Evolutionary conservation across 2,113 vertebrate species (phyloP).

Genomic region (Triplophysa rosa): DNA sequence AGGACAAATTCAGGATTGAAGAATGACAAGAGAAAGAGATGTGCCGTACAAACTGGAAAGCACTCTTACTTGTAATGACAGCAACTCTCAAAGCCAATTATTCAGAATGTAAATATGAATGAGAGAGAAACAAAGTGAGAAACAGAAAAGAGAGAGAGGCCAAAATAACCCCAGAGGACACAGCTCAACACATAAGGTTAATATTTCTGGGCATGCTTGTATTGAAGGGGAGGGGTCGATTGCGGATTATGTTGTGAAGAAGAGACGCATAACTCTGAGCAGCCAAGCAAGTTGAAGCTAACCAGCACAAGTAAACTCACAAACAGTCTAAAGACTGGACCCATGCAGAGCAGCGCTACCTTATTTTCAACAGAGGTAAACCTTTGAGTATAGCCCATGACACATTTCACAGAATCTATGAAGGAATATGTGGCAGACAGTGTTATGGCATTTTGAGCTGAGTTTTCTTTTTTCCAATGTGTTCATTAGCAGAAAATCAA

Average conservation of each 20-base stretch:
- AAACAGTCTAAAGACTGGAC: slow-evolving; percentile 78
- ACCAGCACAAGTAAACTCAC: slow-evolving; percentile 83
- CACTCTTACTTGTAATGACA: slow-evolving; percentile 50
- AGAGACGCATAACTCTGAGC: slow-evolving; percentile 67
- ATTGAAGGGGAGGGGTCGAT: slow-evolving; percentile 73
- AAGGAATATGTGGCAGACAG: slow-evolving; percentile 73
- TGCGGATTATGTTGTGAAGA: slow-evolving; percentile 78
- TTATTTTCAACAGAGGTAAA: slow-evolving; percentile 88
- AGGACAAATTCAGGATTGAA: slow-evolving; percentile 63
- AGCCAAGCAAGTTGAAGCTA: slow-evolving; percentile 94
- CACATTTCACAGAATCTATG: slow-evolving; percentile 81
- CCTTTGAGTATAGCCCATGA: slow-evolving; percentile 99
- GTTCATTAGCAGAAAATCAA: not conserved
- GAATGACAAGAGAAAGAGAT: slow-evolving; percentile 75
- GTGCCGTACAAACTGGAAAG: not conserved
- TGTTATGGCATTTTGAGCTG: slow-evolving; percentile 44
- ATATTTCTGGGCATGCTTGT: slow-evolving; percentile 75
- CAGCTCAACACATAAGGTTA: slow-evolving; percentile 72
- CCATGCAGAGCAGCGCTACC: slow-evolving; percentile 85
- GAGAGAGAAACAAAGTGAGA: slow-evolving; percentile 44
- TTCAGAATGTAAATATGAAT: slow-evolving; percentile 64
- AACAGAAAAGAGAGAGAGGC: slow-evolving; percentile 36
- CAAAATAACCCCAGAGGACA: slow-evolving; percentile 48
- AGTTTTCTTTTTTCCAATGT: slow-evolving; percentile 13
- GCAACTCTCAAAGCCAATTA: slow-evolving; percentile 59